phyloP scores from a whole-genome alignment of 2,888 invertebrate species.

The Phytoseiulus persimilis region DNA sequence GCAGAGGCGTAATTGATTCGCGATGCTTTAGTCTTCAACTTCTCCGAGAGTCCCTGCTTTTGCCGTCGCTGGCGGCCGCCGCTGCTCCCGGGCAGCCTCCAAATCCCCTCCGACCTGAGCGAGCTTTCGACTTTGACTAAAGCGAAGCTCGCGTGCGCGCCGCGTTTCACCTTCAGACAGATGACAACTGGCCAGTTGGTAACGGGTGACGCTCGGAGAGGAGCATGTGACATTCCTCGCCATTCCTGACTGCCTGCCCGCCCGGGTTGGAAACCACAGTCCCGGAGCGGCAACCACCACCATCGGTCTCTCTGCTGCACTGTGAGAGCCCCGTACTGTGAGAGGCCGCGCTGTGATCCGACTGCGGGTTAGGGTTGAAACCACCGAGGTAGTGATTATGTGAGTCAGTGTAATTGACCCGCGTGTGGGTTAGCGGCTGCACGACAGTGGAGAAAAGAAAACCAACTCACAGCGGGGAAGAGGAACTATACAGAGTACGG shows the following conservation, averaged over 20 bases:
- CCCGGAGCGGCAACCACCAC: not conserved
- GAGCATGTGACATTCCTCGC: not conserved
- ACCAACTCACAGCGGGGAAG: not conserved
- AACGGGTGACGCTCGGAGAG: not conserved
- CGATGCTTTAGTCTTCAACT: not conserved
- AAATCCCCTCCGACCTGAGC: not conserved
- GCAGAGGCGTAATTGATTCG: not conserved
- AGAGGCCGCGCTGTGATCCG: not conserved
- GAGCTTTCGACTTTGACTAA: slow-evolving; percentile 31
- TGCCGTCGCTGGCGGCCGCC: not conserved
- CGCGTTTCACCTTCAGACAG: slow-evolving; percentile 7
- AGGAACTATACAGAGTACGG: not conserved
- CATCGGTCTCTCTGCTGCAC: not conserved
- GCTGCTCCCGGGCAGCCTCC: not conserved
- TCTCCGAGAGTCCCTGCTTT: not conserved
- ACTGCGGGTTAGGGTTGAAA: not conserved
- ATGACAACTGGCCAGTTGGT: slow-evolving; percentile 5
- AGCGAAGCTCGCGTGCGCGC: slow-evolving; percentile 35
- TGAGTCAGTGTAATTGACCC: not conserved
- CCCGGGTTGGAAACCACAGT: not conserved
- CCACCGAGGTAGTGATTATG: not conserved
- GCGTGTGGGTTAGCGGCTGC: not conserved
- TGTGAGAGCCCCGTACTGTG: not conserved
- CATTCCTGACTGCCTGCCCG: not conserved
- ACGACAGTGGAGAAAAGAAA: not conserved